phyloP scores from a whole-genome alignment of 2,797 vertebrate species.

The Thaleichthys pacificus region DNA sequence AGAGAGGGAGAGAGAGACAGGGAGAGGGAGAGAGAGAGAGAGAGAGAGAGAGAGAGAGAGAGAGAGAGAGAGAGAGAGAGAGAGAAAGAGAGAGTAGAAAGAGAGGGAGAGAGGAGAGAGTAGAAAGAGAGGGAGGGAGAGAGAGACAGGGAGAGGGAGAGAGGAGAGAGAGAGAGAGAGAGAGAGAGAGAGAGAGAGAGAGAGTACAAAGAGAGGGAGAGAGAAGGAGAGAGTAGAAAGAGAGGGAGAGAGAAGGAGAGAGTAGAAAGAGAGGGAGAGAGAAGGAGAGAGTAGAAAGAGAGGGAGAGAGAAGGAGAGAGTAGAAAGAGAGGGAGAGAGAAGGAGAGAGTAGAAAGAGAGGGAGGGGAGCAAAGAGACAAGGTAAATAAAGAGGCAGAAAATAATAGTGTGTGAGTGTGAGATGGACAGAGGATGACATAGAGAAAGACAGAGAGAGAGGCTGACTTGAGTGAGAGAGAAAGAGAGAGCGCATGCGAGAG shows the following conservation, averaged over 20 bases:
- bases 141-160: not conserved
- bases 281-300: conserved; percentile 39
- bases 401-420: conserved; percentile 59
- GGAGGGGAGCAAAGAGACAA: conserved; percentile 32
- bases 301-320: conserved; percentile 49
- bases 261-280: conserved; percentile 25
- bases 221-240: conserved; percentile 57
- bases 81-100: not conserved
- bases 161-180: conserved; percentile 49
- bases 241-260: conserved; percentile 2
- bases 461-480: not conserved
- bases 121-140: not conserved
- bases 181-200: conserved; percentile 57
- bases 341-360: conserved; percentile 17
- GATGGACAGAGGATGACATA: conserved; percentile 43
- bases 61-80: conserved; percentile 7
- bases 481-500: conserved; percentile 42
- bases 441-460: conserved; percentile 26
- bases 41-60: conserved; percentile 53
- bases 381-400: conserved; percentile 33
- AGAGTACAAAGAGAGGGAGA: conserved; percentile 20
- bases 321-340: conserved; percentile 32
- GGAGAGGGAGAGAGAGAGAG: conserved; percentile 55
- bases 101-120: conserved; percentile 44
- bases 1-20: conserved; percentile 46